These are phyloP conservation scores for Calliphora vomitoria DNA, from an alignment of 2,888 invertebrate species.

Conservation along the genomic window DNA sequence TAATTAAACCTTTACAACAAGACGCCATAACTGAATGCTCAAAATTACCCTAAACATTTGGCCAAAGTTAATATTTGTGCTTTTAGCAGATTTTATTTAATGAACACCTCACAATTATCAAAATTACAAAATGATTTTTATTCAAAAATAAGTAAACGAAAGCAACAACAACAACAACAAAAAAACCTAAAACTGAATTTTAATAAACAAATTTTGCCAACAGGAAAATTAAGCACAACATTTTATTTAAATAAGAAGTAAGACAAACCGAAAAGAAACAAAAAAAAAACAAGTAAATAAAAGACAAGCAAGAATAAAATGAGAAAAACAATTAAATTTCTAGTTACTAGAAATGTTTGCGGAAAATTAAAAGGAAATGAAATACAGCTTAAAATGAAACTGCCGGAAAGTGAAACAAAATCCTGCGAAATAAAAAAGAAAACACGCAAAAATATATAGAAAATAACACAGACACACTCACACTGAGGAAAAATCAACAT, in stretches of 20 bases:
- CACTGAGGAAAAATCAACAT: slow-evolving; percentile 46
- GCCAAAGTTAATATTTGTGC: slow-evolving; percentile 31
- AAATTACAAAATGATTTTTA: slow-evolving; percentile 23
- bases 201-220: slow-evolving; percentile 59
- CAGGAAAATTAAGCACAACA: slow-evolving; percentile 70
- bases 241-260: slow-evolving; percentile 52
- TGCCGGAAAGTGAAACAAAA: slow-evolving; percentile 53
- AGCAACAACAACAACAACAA: not conserved
- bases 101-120: slow-evolving; percentile 55
- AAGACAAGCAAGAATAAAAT: slow-evolving; percentile 15
- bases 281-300: not conserved
- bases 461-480: slow-evolving; percentile 26
- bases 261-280: not conserved
- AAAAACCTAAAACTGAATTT: slow-evolving; percentile 49
- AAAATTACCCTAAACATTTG: slow-evolving; percentile 25
- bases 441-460: slow-evolving; percentile 40
- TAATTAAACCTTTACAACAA: too few relatives aligned
- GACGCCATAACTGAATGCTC: not conserved
- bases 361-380: slow-evolving; percentile 72
- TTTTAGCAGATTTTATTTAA: slow-evolving; percentile 35
- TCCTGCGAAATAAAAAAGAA: slow-evolving; percentile 38
- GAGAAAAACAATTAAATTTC: slow-evolving; percentile 53
- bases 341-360: slow-evolving; percentile 68
- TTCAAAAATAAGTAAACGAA: slow-evolving; percentile 17
- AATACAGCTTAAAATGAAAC: slow-evolving; percentile 60